phyloP scores from a whole-genome alignment of 2,888 invertebrate genomes.

The Stenotaenia linearis region DNA sequence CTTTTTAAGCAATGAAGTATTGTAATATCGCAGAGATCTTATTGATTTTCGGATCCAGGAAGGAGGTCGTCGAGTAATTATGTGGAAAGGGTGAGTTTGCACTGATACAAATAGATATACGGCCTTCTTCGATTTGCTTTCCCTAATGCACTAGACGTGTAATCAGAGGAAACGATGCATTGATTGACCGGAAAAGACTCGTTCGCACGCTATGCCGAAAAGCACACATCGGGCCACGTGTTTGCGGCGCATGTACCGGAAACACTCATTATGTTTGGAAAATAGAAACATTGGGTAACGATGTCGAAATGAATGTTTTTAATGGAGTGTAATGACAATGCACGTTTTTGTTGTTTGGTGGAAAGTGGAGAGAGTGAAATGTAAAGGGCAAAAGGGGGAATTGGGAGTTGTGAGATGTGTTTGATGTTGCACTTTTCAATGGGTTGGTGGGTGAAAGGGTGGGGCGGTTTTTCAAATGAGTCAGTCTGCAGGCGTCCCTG shows the following conservation, averaged over 20 bases:
- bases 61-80: background rate
- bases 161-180: constrained; percentile 19
- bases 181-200: constrained; percentile 11
- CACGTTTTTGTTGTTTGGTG: background rate
- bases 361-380: background rate
- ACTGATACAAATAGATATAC: constrained; percentile 3
- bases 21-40: background rate
- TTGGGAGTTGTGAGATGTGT: background rate
- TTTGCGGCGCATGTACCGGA: background rate
- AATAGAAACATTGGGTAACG: background rate
- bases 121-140: background rate
- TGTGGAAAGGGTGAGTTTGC: constrained; percentile 3
- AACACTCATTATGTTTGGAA: background rate
- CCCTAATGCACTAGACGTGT: background rate
- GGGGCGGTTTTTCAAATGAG: background rate
- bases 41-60: background rate
- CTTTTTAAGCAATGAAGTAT: background rate
- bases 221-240: background rate
- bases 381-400: background rate
- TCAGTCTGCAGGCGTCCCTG: background rate
- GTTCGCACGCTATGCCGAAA: constrained; percentile 2
- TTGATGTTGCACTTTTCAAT: background rate
- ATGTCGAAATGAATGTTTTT: background rate
- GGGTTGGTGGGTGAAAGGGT: background rate
- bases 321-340: background rate